These are phyloP conservation scores for Chaetops frenatus DNA, from an alignment of 2,113 vertebrate species.

Conservation along the genomic window DNA sequence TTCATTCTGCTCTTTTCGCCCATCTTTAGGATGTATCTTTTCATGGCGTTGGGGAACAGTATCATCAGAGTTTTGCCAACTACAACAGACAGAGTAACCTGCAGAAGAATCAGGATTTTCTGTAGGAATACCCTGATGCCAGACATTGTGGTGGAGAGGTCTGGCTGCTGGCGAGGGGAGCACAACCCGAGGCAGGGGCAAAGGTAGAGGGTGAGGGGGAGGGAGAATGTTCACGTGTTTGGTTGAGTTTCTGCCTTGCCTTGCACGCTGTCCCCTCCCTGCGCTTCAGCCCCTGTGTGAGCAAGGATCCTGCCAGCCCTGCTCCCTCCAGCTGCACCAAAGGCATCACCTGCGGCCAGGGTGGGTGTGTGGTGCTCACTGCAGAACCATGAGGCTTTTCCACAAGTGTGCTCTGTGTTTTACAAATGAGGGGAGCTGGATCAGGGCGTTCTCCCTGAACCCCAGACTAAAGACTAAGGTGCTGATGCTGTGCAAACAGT, in stretches of 20 bases:
- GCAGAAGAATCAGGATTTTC: conserved; percentile 55
- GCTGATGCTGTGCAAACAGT: background rate
- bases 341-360: rapidly evolving
- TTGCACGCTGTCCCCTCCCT: rapidly evolving
- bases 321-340: background rate
- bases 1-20: conserved; percentile 71
- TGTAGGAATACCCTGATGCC: background rate
- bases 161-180: background rate
- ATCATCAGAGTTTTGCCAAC: conserved; percentile 59
- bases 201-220: background rate
- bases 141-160: background rate
- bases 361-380: too few relatives aligned
- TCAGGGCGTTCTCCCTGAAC: background rate
- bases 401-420: rapidly evolving
- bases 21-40: conserved; percentile 69
- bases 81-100: conserved; percentile 25
- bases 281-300: rapidly evolving
- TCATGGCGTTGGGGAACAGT: conserved; percentile 71
- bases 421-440: background rate
- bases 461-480: too few relatives aligned
- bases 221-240: background rate
- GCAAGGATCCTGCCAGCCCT: rapidly evolving
- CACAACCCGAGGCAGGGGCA: background rate
- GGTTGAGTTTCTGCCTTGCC: background rate
- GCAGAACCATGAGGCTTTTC: background rate